Percentiles rank a stretch among this genome's conserved stretches.
phyloP scores from a whole-genome alignment of 2,797 vertebrate genomes.

The Buphagus erythrorhynchus region DNA sequence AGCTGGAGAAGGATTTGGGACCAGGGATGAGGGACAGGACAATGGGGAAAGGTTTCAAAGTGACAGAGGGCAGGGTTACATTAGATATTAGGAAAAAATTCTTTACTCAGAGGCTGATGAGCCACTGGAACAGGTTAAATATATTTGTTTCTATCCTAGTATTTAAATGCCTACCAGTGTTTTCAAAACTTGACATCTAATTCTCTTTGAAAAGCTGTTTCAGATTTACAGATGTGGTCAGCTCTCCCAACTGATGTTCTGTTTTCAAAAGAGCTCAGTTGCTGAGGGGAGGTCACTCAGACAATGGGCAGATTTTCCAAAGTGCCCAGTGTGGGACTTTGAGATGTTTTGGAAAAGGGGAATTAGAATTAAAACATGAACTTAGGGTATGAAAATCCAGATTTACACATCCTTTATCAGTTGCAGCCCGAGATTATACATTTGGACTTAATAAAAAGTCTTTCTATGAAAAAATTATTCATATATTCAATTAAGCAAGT shows the following conservation, averaged over 20 bases:
- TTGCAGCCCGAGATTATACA: neutral
- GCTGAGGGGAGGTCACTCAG: neutral
- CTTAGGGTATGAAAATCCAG: neutral
- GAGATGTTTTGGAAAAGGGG: neutral
- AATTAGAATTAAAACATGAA: neutral
- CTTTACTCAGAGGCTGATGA: neutral
- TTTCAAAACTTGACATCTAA: neutral
- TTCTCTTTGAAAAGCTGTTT: slow-evolving; percentile 28
- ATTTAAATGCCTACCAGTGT: neutral
- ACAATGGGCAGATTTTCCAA: neutral
- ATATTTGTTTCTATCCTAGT: neutral
- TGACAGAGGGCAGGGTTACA: neutral
- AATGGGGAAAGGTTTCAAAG: neutral
- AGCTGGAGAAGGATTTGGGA: too few relatives aligned
- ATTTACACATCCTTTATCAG: neutral
- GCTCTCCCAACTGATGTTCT: neutral
- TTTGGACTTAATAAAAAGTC: neutral
- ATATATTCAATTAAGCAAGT: neutral
- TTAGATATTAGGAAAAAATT: neutral
- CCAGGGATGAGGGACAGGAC: accelerated
- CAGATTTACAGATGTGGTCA: neutral
- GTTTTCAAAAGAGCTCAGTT: neutral
- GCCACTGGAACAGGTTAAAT: neutral
- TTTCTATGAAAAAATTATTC: neutral
- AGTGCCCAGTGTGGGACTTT: neutral